Evolutionary conservation across 2,888 invertebrate species (phyloP), one percentile per base, ranked within the genome.

Genomic region (Acanthococcus lagerstroemiae): DNA sequence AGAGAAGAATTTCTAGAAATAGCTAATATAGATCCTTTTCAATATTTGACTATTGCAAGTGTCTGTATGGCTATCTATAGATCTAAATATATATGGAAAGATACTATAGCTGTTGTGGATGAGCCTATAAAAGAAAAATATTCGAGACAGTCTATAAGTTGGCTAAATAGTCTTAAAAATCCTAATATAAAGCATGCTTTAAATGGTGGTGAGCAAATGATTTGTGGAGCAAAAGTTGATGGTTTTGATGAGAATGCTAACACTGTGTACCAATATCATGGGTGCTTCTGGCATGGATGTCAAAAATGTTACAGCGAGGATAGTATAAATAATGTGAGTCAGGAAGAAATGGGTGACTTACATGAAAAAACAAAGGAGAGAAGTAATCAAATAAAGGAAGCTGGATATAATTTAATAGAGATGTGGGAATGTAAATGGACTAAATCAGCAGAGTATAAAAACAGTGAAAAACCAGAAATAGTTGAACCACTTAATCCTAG

Each of bases 151-250:
- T n/a, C n/a, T n/a, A n/a, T n/a, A n/a, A n/a, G n/a, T n/a, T n/a
- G 65, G 48, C 68, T 67, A 68, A 67, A 69, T 17, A 68, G 68
- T 52, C 21, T 55, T 24, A 68, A 66, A n/a, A n/a, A n/a, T n/a
- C n/a, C 68, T 1, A 68, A 68, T n/a, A 71, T 73, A 25, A 6
- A 15, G 1, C 71, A 71, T 56, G 69, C 70, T 6, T 70, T 60
- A 0, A 70, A 69, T 52, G 58, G 56, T 22, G 56, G 58, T 15
- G 71, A 73, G 45, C 66, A 63, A 6, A 9, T 15, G 17, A 24
- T 72, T 46, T 27, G 7, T 15, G 63, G 52, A n/a, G 37, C 52
- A 27, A 52, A 54, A 55, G 65, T 65, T 3, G 65, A 65, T 25
- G 65, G 63, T 37, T 63, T 54, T 63, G 63, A 63, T 26, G 4